These are phyloP conservation scores for Lasioglossum malachurum DNA, from an alignment of 2,888 invertebrate genomes.

Conservation along the genomic window DNA sequence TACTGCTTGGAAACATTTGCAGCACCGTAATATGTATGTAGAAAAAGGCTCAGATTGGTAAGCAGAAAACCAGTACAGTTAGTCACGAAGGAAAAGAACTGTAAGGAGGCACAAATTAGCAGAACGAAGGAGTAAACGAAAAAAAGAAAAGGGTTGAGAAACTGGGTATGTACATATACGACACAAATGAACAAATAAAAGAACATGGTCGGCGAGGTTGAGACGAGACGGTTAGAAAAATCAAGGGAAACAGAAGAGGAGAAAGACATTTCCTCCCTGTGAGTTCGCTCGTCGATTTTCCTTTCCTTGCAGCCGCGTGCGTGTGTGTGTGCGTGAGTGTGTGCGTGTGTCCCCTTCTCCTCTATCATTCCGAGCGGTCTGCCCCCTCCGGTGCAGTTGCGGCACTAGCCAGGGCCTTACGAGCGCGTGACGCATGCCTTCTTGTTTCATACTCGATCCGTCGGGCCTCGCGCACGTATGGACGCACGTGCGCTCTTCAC, in stretches of 20 bases:
- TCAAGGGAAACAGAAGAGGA: constrained; percentile 17
- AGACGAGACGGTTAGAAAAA: background rate
- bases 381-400: constrained; percentile 65
- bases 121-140: background rate
- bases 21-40: background rate
- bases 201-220: background rate
- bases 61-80: background rate
- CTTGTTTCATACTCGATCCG: constrained; percentile 77
- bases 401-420: constrained; percentile 74
- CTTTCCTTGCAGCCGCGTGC: constrained; percentile 36
- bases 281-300: constrained; percentile 61
- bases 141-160: background rate
- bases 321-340: background rate
- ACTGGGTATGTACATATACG: background rate
- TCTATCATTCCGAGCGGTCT: constrained; percentile 25
- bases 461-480: constrained; percentile 72
- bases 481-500: constrained; percentile 65
- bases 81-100: background rate
- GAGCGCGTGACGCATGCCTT: constrained; percentile 73
- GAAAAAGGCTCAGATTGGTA: background rate
- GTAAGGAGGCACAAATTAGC: background rate
- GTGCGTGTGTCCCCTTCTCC: background rate
- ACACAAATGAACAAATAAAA: background rate
- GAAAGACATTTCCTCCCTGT: constrained; percentile 58
- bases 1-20: background rate